Conservation (phyloP, 2,797 vertebrate genomes). For the Setipinna tenuifilis region DNA sequence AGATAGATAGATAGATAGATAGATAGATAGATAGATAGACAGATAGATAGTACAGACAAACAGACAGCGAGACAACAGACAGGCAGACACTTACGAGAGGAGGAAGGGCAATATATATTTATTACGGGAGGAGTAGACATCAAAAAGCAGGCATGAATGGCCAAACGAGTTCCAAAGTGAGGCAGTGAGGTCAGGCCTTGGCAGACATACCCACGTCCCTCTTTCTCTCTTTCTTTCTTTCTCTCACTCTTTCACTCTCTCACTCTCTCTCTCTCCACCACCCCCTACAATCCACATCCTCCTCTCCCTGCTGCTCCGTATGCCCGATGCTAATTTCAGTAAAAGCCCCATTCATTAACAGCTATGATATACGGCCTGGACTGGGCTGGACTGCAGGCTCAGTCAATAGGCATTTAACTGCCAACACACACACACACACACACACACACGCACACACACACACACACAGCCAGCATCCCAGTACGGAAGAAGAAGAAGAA, state of each 20-base stretch:
- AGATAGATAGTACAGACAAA: not conserved
- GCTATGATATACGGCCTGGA: constrained; percentile 56
- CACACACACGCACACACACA: constrained; percentile 4
- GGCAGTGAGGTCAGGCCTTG: constrained; percentile 31
- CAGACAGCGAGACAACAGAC: not conserved
- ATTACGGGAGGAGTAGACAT: not conserved
- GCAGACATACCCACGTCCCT: not conserved
- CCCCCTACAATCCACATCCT: constrained; percentile 24
- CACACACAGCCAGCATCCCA: constrained; percentile 44
- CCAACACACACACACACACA: constrained; percentile 11
- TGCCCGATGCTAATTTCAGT: constrained; percentile 70
- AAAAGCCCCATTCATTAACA: constrained; percentile 73
- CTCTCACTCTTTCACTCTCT: not conserved
- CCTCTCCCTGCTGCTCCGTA: constrained; percentile 30
- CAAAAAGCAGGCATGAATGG: not conserved
- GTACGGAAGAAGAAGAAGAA: constrained; percentile 33
- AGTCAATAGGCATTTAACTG: constrained; percentile 70
- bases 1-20: not conserved
- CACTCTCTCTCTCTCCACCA: not conserved
- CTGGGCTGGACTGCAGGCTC: constrained; percentile 59
- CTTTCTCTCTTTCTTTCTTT: not conserved
- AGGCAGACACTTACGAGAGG: not conserved
- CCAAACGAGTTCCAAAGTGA: constrained; percentile 22
- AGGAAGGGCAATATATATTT: not conserved
- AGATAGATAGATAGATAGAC: not conserved